phyloP scores from a whole-genome alignment of 2,888 invertebrate species.

The Phengaris arion region DNA sequence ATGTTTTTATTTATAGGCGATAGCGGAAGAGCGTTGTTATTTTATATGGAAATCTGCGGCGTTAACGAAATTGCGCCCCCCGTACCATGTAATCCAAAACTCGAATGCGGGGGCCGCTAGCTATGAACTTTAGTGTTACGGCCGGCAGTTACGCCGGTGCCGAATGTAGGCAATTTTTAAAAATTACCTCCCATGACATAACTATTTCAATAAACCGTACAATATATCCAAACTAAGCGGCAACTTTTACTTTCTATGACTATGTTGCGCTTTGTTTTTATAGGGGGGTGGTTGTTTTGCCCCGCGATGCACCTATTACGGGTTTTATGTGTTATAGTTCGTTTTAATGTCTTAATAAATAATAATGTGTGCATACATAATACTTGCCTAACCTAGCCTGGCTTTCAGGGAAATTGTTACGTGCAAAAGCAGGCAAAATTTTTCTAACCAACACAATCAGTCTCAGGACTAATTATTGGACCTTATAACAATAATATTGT shows the following conservation, averaged over 20 bases:
- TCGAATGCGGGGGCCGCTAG: conserved; percentile 65
- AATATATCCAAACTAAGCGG: conserved; percentile 63
- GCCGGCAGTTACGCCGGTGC: conserved; percentile 68
- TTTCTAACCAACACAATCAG: no score
- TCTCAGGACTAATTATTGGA: no score
- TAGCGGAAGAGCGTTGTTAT: conserved; percentile 39
- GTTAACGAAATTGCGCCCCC: conserved; percentile 64
- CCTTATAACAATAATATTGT: no score
- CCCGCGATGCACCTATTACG: background rate
- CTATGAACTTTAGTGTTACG: conserved; percentile 77
- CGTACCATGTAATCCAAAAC: conserved; percentile 65
- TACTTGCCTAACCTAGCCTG: background rate
- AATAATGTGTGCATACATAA: conserved; percentile 9
- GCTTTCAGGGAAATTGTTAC: background rate
- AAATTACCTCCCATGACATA: conserved; percentile 67
- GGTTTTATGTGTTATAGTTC: conserved; percentile 4
- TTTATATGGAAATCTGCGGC: conserved; percentile 61
- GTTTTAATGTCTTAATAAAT: conserved; percentile 19
- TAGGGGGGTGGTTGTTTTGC: background rate
- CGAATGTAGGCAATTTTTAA: conserved; percentile 72
- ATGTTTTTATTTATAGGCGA: conserved; percentile 35
- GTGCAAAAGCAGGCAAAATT: no score
- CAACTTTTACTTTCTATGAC: conserved; percentile 63
- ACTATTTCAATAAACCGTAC: conserved; percentile 75
- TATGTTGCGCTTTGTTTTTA: conserved; percentile 32